Conservation (phyloP, 2,113 vertebrate species). For the Oplegnathus fasciatus region DNA sequence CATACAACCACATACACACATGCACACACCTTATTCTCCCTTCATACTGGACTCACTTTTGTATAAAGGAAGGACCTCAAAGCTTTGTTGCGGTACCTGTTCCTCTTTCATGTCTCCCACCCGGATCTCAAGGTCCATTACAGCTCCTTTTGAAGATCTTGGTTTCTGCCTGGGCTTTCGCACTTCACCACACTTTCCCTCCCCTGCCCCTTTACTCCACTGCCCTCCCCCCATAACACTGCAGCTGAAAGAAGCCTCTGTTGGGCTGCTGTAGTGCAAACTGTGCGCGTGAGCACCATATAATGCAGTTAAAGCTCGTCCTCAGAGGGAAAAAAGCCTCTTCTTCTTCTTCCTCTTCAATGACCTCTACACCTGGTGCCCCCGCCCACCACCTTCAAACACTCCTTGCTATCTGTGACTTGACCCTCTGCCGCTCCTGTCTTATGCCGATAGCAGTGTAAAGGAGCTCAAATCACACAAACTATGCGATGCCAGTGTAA, state of each 20-base stretch:
- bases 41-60: constrained; percentile 1
- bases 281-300: neutral
- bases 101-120: constrained; percentile 65
- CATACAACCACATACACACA: neutral
- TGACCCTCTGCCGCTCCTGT: constrained; percentile 23
- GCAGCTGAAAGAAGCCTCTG: constrained; percentile 58
- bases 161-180: constrained; percentile 19
- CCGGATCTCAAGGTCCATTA: constrained; percentile 66
- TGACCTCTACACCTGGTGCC: constrained; percentile 41
- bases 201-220: neutral
- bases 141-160: constrained; percentile 46
- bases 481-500: neutral
- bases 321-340: constrained; percentile 1
- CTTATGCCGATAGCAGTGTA: neutral
- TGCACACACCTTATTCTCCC: neutral
- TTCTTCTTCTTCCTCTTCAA: constrained; percentile 1
- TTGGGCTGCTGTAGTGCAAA: neutral
- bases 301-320: constrained; percentile 7
- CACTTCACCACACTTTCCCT: constrained; percentile 43
- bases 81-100: neutral
- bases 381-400: constrained; percentile 24
- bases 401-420: constrained; percentile 2
- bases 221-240: constrained; percentile 11
- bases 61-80: constrained; percentile 18
- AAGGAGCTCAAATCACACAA: neutral